A percentile compares a stretch with the other conserved stretches of the same genome.
These are phyloP conservation scores for Kryptolebias marmoratus DNA, from an alignment of 2,113 vertebrate genomes.

Conservation along the genomic window DNA sequence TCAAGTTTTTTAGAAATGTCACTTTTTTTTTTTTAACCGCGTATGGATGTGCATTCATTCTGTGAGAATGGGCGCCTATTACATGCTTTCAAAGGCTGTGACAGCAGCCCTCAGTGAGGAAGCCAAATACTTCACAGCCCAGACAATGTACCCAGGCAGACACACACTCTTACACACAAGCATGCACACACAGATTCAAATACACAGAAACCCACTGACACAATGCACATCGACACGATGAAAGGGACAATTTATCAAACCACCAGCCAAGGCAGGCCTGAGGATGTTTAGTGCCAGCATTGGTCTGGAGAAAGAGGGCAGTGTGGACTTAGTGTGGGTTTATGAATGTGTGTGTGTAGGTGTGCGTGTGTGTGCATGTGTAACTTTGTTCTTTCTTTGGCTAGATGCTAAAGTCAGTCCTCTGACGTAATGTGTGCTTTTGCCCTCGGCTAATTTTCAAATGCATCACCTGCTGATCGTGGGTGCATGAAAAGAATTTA, in stretches of 20 bases:
- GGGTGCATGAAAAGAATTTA: slow-evolving; percentile 4
- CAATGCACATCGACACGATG: slow-evolving; percentile 76
- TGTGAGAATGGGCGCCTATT: slow-evolving; percentile 73
- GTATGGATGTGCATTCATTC: slow-evolving; percentile 69
- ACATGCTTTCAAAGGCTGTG: slow-evolving; percentile 77
- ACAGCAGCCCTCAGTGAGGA: slow-evolving; percentile 74
- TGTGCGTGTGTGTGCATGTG: slow-evolving; percentile 19
- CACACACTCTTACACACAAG: slow-evolving; percentile 37
- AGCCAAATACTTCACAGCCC: slow-evolving; percentile 75
- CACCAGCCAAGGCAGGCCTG: slow-evolving; percentile 64
- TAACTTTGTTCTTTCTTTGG: slow-evolving; percentile 19
- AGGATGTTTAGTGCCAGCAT: slow-evolving; percentile 67
- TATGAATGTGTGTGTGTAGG: slow-evolving; percentile 23
- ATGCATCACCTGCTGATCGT: slow-evolving; percentile 18
- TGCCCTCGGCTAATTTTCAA: slow-evolving; percentile 38
- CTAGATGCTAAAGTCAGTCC: slow-evolving; percentile 18
- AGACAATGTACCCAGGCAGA: slow-evolving; percentile 64
- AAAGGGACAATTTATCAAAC: slow-evolving; percentile 79
- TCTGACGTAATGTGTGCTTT: slow-evolving; percentile 23
- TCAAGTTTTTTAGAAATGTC: slow-evolving; percentile 61
- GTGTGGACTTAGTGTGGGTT: slow-evolving; percentile 46
- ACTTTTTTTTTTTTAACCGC: slow-evolving; percentile 51
- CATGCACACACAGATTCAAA: slow-evolving; percentile 33
- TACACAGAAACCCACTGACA: slow-evolving; percentile 63
- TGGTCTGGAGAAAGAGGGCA: slow-evolving; percentile 59